These are phyloP conservation scores for Neolamprologus variostigma DNA, from an alignment of 2,113 vertebrate genomes.

Conservation along the genomic window DNA sequence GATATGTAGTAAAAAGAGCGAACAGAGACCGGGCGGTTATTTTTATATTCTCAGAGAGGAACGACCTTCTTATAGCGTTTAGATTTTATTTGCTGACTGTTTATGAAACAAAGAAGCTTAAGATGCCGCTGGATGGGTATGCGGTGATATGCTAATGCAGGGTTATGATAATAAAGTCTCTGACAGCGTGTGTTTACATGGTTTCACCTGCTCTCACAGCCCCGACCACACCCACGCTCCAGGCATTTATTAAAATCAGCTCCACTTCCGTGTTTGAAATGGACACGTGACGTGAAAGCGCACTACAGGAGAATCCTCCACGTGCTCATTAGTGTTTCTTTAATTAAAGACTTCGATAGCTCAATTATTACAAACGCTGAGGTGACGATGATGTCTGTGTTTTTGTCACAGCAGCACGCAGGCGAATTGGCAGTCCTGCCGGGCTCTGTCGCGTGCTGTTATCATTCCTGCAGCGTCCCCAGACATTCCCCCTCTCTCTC, in stretches of 20 bases:
- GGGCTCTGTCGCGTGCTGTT: not conserved
- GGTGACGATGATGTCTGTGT: not conserved
- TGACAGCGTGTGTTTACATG: not conserved
- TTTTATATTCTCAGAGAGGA: not conserved
- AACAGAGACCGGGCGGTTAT: fast-evolving
- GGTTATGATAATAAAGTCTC: not conserved
- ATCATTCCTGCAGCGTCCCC: constrained; percentile 12
- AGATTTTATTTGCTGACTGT: not conserved
- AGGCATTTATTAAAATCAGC: not conserved
- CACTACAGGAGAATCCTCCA: not conserved
- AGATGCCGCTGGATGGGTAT: not conserved
- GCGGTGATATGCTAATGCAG: not conserved
- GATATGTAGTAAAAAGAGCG: fast-evolving
- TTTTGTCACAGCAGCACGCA: not conserved
- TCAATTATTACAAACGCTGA: not conserved
- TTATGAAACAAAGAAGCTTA: not conserved
- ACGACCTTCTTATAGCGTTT: not conserved
- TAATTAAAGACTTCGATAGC: not conserved
- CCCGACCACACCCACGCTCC: not conserved
- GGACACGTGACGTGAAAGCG: not conserved
- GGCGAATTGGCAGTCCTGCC: not conserved
- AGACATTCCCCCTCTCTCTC: not conserved
- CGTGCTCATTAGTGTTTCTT: not conserved
- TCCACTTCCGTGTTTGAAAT: not conserved
- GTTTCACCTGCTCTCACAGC: not conserved